Evolutionary conservation across 2,797 vertebrate species (phyloP).

Genomic region (Gallirallus australis): DNA sequence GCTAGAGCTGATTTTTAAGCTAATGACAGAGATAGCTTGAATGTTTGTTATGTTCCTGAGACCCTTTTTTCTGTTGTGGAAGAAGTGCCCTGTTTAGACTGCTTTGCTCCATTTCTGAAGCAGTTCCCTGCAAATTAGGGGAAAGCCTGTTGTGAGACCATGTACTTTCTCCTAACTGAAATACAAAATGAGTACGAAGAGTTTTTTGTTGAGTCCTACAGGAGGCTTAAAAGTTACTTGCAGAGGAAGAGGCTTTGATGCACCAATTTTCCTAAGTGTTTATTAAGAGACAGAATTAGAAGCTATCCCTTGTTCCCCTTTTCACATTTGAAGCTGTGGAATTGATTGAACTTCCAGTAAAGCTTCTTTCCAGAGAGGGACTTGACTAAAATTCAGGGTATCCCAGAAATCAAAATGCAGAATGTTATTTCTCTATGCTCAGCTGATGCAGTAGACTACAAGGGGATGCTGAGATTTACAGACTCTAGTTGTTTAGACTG

Average conservation of each 20-base stretch:
- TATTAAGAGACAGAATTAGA: slow-evolving; percentile 59
- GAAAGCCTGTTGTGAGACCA: background rate
- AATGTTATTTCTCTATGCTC: background rate
- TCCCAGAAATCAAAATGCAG: background rate
- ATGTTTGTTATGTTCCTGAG: background rate
- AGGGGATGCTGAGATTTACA: background rate
- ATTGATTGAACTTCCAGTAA: slow-evolving; percentile 34
- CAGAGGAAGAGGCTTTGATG: slow-evolving; percentile 57
- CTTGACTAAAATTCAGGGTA: background rate
- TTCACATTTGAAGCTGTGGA: slow-evolving; percentile 49
- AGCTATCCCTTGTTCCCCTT: slow-evolving; percentile 32
- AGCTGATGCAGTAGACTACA: background rate
- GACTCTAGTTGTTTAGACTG: background rate
- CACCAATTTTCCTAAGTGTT: slow-evolving; percentile 64
- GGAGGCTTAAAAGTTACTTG: slow-evolving; percentile 53
- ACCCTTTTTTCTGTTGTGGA: background rate
- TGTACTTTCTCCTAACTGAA: slow-evolving; percentile 7
- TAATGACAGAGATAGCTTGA: background rate
- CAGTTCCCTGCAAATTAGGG: background rate
- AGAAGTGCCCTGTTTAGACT: background rate
- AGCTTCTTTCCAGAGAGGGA: slow-evolving; percentile 2
- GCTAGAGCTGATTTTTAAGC: background rate
- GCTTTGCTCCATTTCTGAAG: background rate
- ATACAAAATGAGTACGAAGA: slow-evolving; percentile 42
- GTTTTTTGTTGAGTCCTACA: slow-evolving; percentile 41